These are phyloP conservation scores for Cheirogaleus medius DNA, from an alignment of 2,113 vertebrate species.

Conservation along the genomic window DNA sequence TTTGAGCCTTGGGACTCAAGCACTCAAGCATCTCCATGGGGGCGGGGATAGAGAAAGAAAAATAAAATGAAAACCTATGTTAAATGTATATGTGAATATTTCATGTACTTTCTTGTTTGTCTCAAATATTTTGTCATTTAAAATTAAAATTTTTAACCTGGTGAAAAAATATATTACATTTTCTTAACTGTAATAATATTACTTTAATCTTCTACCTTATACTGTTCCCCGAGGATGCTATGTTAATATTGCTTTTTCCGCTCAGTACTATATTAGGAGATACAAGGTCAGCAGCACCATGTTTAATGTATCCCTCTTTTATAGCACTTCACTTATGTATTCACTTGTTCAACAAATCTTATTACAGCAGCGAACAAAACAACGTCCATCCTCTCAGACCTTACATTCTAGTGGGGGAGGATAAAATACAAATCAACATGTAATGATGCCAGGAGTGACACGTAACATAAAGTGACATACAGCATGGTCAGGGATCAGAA, in stretches of 20 bases:
- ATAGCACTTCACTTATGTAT: not conserved
- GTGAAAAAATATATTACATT: conserved; percentile 27
- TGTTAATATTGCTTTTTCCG: conserved; percentile 31
- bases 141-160: conserved; percentile 42
- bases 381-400: not conserved
- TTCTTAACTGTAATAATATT: not conserved
- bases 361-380: not conserved
- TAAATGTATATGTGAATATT: not conserved
- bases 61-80: not conserved
- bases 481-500: not conserved
- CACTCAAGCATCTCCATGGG: not conserved
- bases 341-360: conserved; percentile 26
- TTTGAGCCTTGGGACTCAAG: not conserved
- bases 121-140: conserved; percentile 29
- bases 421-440: not conserved
- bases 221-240: not conserved
- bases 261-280: conserved; percentile 15
- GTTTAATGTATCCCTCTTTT: conserved; percentile 39
- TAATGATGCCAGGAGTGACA: not conserved
- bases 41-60: not conserved
- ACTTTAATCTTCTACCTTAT: not conserved
- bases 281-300: conserved; percentile 34
- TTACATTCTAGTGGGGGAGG: not conserved
- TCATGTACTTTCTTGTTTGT: not conserved
- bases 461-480: not conserved